Evolutionary conservation across 1,140 invertebrate species (phyloP), one percentile per base, ranked within the genome.

Genomic region (Asbolus verrucosus): DNA sequence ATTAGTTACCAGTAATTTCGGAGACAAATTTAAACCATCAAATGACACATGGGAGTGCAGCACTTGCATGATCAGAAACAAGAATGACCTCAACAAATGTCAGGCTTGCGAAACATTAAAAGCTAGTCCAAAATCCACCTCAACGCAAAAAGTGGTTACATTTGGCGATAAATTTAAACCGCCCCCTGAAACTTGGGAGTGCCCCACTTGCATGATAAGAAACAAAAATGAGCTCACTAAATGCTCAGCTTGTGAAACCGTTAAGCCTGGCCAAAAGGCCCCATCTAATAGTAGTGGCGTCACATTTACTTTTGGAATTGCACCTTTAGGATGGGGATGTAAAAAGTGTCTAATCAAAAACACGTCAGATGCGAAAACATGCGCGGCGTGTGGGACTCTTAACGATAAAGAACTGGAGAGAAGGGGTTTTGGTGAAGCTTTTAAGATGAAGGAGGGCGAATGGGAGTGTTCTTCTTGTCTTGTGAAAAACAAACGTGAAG

Each of bases 11-110:
- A 13, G 8, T 54, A 46, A 81, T 63, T 74, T 27, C 81, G 63
- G 67, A 78, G 70, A 73, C 5, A 74, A 81, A 62, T 81, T 81
- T 36, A 77, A 80, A 67, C 69, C 76, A 11, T 39, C 74, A 0
- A 54, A 43, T 5, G 69, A 80, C 84, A 78, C 81, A 60, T 92
- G 90, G 90, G 87, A 89, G 65, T 92, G 91, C 81, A 74, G 80
- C 6, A 82, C 81, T 36, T 92, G 91, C 80, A 85, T 88, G 82
- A 82, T 91, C 1, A 81, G 82, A 46, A 93, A 93, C 80, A 85
- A 88, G 36, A 75, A 81, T 11, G 81, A 81, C 6, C 80, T 81
- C 11, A 72, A 70, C 1, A 89, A 86, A 68, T 93, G 91, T 81
- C 81, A 85, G 2, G 88, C 88, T 6, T 92, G 90, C 80, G 84